Base-by-base conservation (phyloP, 2,113 vertebrate species). In the Tichodroma muraria region DNA sequence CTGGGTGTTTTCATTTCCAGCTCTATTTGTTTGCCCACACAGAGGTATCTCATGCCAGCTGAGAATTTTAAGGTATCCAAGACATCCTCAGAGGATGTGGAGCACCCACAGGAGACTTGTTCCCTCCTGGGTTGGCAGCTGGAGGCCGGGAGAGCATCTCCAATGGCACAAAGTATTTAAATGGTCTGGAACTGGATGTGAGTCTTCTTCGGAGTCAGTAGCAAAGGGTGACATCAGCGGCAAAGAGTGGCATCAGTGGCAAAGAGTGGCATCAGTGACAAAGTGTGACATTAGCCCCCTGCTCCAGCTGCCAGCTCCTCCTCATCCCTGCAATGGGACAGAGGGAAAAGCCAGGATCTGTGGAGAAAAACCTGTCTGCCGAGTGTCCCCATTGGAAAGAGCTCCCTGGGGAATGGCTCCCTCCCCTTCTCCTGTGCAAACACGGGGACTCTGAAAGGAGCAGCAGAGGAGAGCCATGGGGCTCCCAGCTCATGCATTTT, bases 391-490 rank as follows among this genome's bases (percentile, higher is more conserved):
- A 21, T 11, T 94, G 91, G 93, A 73, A 71, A 68, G 44, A 68
- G 47, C 57, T 49, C 69, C 69, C 75, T 28, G 84, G 61, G 81
- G 72, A 79, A 37, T 50, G 3, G 3, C 27, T 89, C 79, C 91
- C 88, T 94, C 82, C 80, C 50, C 45, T 86, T 52, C 71, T 53
- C 61, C 86, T 90, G 80, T 80, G 72, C 94, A 95, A 90, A 90
- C 47, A 71, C 21, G 13, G 83, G 73, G 65, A 56, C 80, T 92
- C 57, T 85, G 65, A 91, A 89, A 89, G 89, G 68, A 93, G 24
- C 93, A 88, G 91, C 89, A 78, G 91, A 96, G 85, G 57, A 91
- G 89, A 96, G 94, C 96, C 85, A 40, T 73, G 78, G 95, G 94
- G 88, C 93, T 89, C 91, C 90, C 91, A 92, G 75, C 80, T 93